Evolutionary conservation across 2,113 vertebrate genomes (phyloP).

Genomic region (Cavia aperea): DNA sequence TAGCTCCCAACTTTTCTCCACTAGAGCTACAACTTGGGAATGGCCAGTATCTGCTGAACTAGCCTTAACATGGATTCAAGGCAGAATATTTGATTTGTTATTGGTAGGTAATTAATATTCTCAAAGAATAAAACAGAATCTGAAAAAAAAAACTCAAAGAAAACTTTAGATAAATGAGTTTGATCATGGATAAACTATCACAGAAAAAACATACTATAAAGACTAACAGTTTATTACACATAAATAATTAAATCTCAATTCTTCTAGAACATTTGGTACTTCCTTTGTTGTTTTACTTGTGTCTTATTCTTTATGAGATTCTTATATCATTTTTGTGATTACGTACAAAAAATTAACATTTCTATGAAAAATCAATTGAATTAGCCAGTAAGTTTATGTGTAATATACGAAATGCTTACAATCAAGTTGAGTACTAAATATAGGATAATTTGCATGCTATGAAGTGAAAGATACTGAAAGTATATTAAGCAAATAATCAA

Average conservation of each 20-base stretch:
- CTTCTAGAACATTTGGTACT: neutral
- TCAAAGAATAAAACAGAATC: neutral
- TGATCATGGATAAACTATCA: neutral
- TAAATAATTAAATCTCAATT: slow-evolving; percentile 7
- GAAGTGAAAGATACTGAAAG: neutral
- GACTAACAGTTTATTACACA: neutral
- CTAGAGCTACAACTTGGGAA: neutral
- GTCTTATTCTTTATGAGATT: neutral
- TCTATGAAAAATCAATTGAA: neutral
- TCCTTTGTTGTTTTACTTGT: neutral
- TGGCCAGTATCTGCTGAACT: neutral
- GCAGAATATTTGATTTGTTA: neutral
- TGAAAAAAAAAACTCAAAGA: neutral
- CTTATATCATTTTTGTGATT: neutral
- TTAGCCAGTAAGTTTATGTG: neutral
- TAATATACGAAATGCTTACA: neutral
- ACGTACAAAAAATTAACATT: neutral
- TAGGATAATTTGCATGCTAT: neutral
- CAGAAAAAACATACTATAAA: neutral
- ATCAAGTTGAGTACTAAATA: neutral
- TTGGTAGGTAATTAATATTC: neutral
- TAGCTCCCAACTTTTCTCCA: neutral
- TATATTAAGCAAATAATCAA: neutral
- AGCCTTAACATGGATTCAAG: neutral
- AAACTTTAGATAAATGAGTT: neutral